Evolutionary conservation across 37 sponge, comb jelly and placozoan genomes (phyloP).

Genomic region (Aphrocallistes beatrix): DNA sequence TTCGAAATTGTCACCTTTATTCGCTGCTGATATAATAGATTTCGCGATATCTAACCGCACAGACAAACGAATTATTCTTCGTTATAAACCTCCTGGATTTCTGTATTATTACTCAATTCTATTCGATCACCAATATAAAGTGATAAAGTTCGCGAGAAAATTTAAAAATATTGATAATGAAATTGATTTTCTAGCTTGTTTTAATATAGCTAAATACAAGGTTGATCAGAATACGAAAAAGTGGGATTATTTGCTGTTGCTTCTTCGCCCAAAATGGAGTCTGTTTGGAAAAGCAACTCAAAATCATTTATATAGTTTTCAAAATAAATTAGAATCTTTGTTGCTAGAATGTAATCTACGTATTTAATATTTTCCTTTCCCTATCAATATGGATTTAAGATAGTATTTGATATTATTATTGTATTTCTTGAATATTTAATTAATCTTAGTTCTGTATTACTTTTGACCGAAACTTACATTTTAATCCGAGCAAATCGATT

Average conservation of each 20-base stretch:
- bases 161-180: not conserved
- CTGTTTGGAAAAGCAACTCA: not conserved
- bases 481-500: no score
- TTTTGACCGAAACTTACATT: no score
- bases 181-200: not conserved
- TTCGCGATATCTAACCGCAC: slow-evolving; percentile 2
- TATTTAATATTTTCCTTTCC: no score
- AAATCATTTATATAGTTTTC: not conserved
- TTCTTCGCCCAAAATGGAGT: not conserved
- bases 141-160: not conserved
- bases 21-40: not conserved
- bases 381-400: no score
- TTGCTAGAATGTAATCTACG: no score
- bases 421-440: no score
- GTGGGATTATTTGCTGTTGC: not conserved
- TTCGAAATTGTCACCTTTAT: not conserved
- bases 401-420: no score
- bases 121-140: not conserved
- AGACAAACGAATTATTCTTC: not conserved
- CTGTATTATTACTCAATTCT: not conserved
- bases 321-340: not conserved
- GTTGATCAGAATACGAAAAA: not conserved
- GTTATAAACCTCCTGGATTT: not conserved
- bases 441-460: no score
- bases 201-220: not conserved